A percentile compares a stretch with the other conserved stretches of the same genome.
phyloP scores from a whole-genome alignment of 1,140 invertebrate genomes.

The Nasonia giraulti region DNA sequence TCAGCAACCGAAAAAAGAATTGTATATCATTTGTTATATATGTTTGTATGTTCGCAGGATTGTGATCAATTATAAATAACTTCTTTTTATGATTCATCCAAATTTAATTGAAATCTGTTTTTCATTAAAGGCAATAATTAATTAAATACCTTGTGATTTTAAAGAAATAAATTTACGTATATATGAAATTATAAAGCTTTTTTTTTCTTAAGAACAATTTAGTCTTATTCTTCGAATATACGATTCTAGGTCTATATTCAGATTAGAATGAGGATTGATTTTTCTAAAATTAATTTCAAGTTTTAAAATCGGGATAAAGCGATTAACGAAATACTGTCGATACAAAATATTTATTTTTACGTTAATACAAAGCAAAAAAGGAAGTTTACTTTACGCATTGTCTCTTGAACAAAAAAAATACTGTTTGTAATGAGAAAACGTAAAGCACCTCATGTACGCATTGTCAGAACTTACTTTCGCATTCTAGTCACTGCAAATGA shows the following conservation, averaged over 20 bases:
- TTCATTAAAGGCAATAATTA: constrained; percentile 12
- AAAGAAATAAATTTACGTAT: not conserved
- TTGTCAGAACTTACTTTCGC: constrained; percentile 27
- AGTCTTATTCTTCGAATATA: not conserved
- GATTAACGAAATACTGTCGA: not conserved
- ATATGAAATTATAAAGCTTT: not conserved
- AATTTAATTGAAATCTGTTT: constrained; percentile 4
- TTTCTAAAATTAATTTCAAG: not conserved
- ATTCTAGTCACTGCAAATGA: constrained; percentile 45
- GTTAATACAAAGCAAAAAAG: not conserved
- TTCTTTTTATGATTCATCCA: constrained; percentile 5
- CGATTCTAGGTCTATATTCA: not conserved
- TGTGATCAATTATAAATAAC: constrained; percentile 9
- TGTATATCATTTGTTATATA: constrained; percentile 42
- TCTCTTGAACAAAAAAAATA: constrained; percentile 3
- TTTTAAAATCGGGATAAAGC: not conserved
- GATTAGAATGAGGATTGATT: not conserved
- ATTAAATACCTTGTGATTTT: not conserved
- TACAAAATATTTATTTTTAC: constrained; percentile 18
- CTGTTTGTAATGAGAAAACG: constrained; percentile 13
- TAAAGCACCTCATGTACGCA: not conserved
- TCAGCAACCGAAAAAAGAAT: not conserved
- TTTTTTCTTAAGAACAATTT: not conserved
- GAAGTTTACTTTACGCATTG: not conserved
- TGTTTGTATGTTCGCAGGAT: constrained; percentile 7